A percentile compares a stretch with the other conserved stretches of the same genome.
Conservation (phyloP, 2,113 vertebrate species). For the Pachyramphus minor region DNA sequence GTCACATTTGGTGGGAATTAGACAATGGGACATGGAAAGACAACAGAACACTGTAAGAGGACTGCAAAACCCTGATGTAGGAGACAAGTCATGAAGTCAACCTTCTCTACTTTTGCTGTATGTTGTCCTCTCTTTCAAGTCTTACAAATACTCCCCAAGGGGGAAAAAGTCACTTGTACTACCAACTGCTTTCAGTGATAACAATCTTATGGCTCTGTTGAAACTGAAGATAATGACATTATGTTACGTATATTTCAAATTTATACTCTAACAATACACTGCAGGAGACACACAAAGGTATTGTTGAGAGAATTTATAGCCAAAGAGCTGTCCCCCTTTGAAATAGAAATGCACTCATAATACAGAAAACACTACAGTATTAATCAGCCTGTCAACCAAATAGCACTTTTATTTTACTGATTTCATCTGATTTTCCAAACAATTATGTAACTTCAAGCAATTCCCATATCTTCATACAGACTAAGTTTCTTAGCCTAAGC, state of each 20-base stretch:
- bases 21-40: background rate
- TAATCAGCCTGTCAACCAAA: background rate
- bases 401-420: background rate
- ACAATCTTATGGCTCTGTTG: background rate
- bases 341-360: conserved; percentile 7
- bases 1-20: background rate
- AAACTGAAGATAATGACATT: background rate
- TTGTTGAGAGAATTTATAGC: background rate
- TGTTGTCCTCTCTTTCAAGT: conserved; percentile 65
- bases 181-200: background rate
- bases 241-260: background rate
- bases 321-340: conserved; percentile 54
- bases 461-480: background rate
- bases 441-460: background rate
- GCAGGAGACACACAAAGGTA: background rate
- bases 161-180: background rate
- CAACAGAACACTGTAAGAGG: background rate
- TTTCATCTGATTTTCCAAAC: background rate
- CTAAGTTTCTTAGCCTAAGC: background rate
- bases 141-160: conserved; percentile 71
- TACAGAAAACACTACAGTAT: background rate
- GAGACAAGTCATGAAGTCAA: conserved; percentile 1
- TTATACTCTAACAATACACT: background rate
- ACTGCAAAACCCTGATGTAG: background rate
- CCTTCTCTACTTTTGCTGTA: conserved; percentile 61